Evolutionary conservation across 2,888 invertebrate genomes (phyloP), one percentile per base, ranked within the genome.

Genomic region (Labia minor): DNA sequence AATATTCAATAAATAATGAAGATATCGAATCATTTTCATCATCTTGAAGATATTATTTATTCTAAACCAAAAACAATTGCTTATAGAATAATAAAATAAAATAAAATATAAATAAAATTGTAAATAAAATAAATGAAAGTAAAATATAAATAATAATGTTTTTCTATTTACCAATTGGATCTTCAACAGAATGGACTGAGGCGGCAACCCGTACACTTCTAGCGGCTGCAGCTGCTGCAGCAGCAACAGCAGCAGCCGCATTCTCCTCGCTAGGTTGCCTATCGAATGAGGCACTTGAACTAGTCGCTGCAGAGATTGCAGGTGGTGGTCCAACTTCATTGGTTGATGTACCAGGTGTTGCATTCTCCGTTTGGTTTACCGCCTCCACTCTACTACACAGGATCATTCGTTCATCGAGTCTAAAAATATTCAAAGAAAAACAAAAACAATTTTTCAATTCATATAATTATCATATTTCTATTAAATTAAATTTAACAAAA

Each of bases 381-480:
- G 67, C 63, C 18, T 72, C 73, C 65, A 73, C 66, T 69, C 74
- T 71, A 64, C 75, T 75, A 65, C 76, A 78, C 20, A 80, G 75
- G 21, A 86, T 83, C 62, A 85, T 75, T 63, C 82, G 83, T 74
- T 87, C 87, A 72, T 87, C 86, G 74, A 87, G 77, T 63, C 85
- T 85, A 70, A 70, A 67, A 61, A 16, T 64, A 49, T 61, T n/a
- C n/a, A n/a, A n/a, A n/a, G n/a, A n/a, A n/a, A n/a, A n/a, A n/a
- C n/a, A n/a, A n/a, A n/a, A n/a, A n/a, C n/a, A n/a, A n/a, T n/a
- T n/a, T n/a, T n/a, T n/a, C n/a, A n/a, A n/a, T n/a, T n/a, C n/a
- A n/a, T n/a, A n/a, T n/a, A n/a, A n/a, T n/a, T n/a, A n/a, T n/a
- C n/a, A n/a, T n/a, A n/a, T n/a, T n/a, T n/a, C n/a, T n/a, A n/a